Conservation (phyloP, 1,140 invertebrate species). For the Bombus confusus region DNA sequence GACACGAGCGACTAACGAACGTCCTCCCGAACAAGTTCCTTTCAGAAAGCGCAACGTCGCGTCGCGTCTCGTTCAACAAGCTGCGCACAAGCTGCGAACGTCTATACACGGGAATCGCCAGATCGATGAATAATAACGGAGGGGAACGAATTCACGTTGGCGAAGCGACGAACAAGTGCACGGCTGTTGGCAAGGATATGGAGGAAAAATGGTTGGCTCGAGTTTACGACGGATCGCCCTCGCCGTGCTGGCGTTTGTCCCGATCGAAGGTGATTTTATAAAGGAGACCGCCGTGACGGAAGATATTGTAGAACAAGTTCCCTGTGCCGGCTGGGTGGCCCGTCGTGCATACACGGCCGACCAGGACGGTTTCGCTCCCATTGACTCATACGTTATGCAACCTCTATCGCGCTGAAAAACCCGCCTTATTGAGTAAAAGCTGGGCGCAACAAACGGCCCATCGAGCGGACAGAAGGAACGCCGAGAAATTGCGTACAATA, state of each 20-base stretch:
- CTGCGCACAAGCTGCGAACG: neutral
- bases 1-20: neutral
- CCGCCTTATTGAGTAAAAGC: slow-evolving; percentile 18
- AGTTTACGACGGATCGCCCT: slow-evolving; percentile 64
- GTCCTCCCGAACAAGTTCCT: neutral
- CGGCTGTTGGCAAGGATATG: slow-evolving; percentile 15
- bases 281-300: slow-evolving; percentile 81
- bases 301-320: slow-evolving; percentile 81
- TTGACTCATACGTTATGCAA: slow-evolving; percentile 49
- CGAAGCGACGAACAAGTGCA: slow-evolving; percentile 41
- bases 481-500: neutral
- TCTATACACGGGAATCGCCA: neutral
- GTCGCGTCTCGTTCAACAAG: neutral
- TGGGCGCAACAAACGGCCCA: neutral
- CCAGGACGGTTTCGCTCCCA: slow-evolving; percentile 35
- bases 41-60: neutral
- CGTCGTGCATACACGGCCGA: slow-evolving; percentile 44
- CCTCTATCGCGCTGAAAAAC: slow-evolving; percentile 29
- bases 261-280: slow-evolving; percentile 79
- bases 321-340: slow-evolving; percentile 77
- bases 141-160: slow-evolving; percentile 22
- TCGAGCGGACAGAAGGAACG: neutral
- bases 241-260: slow-evolving; percentile 72
- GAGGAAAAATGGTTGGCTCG: slow-evolving; percentile 49
- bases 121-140: slow-evolving; percentile 41